Evolutionary conservation across 2,113 vertebrate species (phyloP), one percentile per base, ranked within the genome.

Genomic region (Peucedramus taeniatus): DNA sequence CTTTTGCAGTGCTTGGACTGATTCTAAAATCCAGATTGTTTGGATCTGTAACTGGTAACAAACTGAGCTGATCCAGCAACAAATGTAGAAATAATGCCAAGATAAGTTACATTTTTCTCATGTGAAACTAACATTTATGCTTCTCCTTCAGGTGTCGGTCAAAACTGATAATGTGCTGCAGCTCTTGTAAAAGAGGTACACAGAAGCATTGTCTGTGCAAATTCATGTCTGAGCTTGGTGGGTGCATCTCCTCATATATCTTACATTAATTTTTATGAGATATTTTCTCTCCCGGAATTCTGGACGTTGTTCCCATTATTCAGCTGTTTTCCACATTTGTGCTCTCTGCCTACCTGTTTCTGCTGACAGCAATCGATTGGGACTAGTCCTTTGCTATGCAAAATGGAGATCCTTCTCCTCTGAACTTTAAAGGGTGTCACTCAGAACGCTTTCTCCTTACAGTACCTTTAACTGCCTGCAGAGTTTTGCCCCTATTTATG

Each of bases 271-370:
- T 93, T 89, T 90, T 86, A 60, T 83, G 50, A 96, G 47, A 66
- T 63, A 92, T 40, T 81, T 56, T 92, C 39, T 86, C 10, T 60
- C 68, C 47, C 83, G 76, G 47, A 91, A 86, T 86, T 92, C n/a
- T 88, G 53, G 35, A 42, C 8, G 3, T 19, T 66, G 51, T 80
- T 97, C 21, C 35, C 79, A 63, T 93, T 96, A 88, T 80, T 89
- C 87, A 88, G 71, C 70, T 89, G 35, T 87, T 96, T 95, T 94
- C 71, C 88, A 87, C 39, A 39, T 81, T 96, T 68, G 33, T 81
- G 60, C 44, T 95, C 39, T 51, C 60, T 90, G 24, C 59, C 81
- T 87, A 50, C 53, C 27, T 71, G 57, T 60, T 96, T 94, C 44
- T 91, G 71, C 51, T 87, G 70, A 63, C 70, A 86, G 44, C n/a